These are phyloP conservation scores for Chaenocephalus aceratus DNA, from an alignment of 2,113 vertebrate genomes.

Conservation along the genomic window DNA sequence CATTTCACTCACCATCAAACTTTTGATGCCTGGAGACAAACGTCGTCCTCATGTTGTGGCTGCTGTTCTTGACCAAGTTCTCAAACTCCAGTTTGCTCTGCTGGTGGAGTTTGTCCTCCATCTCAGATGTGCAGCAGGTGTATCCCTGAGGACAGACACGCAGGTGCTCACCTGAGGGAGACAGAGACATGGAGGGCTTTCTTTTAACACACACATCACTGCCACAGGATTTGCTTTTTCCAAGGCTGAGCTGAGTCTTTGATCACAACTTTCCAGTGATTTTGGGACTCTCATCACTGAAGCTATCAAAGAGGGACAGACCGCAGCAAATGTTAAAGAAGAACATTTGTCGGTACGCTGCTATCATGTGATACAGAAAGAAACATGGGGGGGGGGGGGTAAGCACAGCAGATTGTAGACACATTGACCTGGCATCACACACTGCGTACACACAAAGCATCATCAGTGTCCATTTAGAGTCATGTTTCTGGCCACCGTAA, in stretches of 20 bases:
- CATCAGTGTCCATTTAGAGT: not conserved
- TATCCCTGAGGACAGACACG: slow-evolving; percentile 97
- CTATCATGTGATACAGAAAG: slow-evolving; percentile 50
- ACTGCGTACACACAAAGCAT: not conserved
- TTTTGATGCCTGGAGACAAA: slow-evolving; percentile 96
- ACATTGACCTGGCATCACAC: not conserved
- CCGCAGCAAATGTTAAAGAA: slow-evolving; percentile 53
- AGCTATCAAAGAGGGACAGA: slow-evolving; percentile 57
- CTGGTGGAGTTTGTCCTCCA: slow-evolving; percentile 95
- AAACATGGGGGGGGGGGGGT: slow-evolving; percentile 2
- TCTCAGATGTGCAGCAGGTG: slow-evolving; percentile 97
- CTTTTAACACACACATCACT: slow-evolving; percentile 48
- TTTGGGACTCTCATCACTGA: slow-evolving; percentile 60
- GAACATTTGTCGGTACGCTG: slow-evolving; percentile 55
- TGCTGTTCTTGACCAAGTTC: slow-evolving; percentile 91
- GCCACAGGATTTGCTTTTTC: slow-evolving; percentile 46
- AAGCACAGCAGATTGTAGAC: slow-evolving; percentile 10
- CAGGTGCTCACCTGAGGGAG: slow-evolving; percentile 92
- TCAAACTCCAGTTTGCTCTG: slow-evolving; percentile 97
- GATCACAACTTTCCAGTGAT: slow-evolving; percentile 66
- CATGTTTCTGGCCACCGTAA: not conserved
- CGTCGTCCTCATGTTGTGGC: slow-evolving; percentile 90
- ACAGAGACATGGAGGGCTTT: slow-evolving; percentile 34
- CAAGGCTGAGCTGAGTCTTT: slow-evolving; percentile 55
- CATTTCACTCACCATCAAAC: slow-evolving; percentile 92